Base-by-base conservation (phyloP, 2,797 vertebrate species). In the Acrossocheilus wenchowensis region DNA sequence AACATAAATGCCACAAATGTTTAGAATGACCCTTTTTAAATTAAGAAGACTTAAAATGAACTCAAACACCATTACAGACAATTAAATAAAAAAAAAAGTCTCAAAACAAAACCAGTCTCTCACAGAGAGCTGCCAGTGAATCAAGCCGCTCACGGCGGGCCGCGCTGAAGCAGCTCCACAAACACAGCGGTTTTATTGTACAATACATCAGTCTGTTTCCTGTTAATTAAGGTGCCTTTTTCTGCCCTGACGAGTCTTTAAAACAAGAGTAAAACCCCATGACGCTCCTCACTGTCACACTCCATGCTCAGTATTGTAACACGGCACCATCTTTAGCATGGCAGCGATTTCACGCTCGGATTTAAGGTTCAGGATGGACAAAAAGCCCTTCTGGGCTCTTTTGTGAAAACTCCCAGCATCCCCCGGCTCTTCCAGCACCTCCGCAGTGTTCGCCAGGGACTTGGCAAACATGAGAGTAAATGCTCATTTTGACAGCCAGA, bases 311-410 rank as follows among this genome's bases (percentile, higher is more conserved):
- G 88, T 89, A 90, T 87, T 82, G 77, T 81, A 83, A 54, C 52
- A n/a, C 2, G 54, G 82, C 74, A 39, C 89, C 87, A 91, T 92
- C 86, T 92, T 93, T 88, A 90, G 88, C 89, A 89, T 91, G 92
- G 90, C 89, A 89, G 89, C 3, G 87, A 95, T 95, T 95, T 95
- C 94, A 95, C 91, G 92, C 94, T 93, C 89, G 86, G 87, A 94
- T 93, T 95, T 93, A 93, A 90, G 78, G 83, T 1, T 86, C 85
- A 75, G 81, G 0, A 34, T 2, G 5, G 64, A 93, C 91, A 93
- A 94, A 95, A 89, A 89, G 90, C 90, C 91, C 91, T 90, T 91
- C 92, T 89, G 93, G 90, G 92, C 90, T 78, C 72, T 86, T 92
- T 91, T 93, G 92, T 92, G 94, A 93, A 94, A 94, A 89, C 90